Base-by-base conservation (phyloP, 2,113 vertebrate genomes). In the Triplophysa dalaica region DNA sequence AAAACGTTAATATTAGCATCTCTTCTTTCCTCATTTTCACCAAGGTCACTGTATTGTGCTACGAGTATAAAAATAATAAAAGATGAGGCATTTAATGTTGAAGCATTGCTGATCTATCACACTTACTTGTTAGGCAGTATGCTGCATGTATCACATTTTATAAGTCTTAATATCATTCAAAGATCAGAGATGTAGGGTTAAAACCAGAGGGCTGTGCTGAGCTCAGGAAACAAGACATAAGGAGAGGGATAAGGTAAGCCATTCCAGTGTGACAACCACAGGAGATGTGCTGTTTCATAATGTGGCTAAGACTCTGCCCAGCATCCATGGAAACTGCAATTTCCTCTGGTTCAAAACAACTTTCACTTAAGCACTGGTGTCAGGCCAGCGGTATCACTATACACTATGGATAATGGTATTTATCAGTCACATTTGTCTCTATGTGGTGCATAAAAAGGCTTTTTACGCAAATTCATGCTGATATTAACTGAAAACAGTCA, bases 221-320 rank as follows among this genome's bases (percentile, higher is more conserved):
- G 87, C 74, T 82, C 86, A 78, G 87, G 81, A 81, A 75, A 86
- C 85, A 84, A 84, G 88, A 86, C 88, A 91, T 87, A 91, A 90
- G 88, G 65, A 43, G 24, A 82, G 77, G 70, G 75, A 85, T 84
- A 81, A 84, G 87, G 86, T 86, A 91, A 91, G 80, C 87, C 88
- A 75, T 45, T 45, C 43, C 43, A 5, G 43, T 45, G 8, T 45
- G 43, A 45, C 88, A 90, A 88, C 90, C 86, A 85, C 84, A 87
- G 87, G 90, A 85, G 78, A 78, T 83, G 83, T 88, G 83, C 83
- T 64, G 85, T 78, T 88, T 84, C 86, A 81, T 87, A 63, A 14
- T 82, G 70, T 79, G 87, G 87, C 84, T 84, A 85, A 41, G 19
- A 72, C 67, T 65, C 61, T 52, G 80, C 67, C 78, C 77, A 86